These are phyloP conservation scores for Bombus balteatus DNA, from an alignment of 1,140 invertebrate species.

Conservation along the genomic window DNA sequence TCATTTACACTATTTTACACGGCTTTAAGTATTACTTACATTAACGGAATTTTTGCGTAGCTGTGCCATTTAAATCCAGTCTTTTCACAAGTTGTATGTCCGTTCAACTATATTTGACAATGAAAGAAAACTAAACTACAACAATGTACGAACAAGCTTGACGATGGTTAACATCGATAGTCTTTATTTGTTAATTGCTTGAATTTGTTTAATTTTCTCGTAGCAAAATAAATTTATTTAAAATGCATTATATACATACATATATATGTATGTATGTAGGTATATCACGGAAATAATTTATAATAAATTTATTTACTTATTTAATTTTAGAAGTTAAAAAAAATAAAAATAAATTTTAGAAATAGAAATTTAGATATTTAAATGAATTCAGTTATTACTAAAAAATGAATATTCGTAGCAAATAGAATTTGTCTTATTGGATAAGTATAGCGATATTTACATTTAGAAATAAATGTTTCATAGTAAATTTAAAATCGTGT, in stretches of 20 bases:
- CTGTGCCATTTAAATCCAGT: conserved; percentile 44
- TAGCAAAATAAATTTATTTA: not conserved
- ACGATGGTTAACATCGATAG: not conserved
- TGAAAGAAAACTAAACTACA: not conserved
- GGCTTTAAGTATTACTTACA: not conserved
- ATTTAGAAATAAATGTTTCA: not conserved
- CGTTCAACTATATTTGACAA: not conserved
- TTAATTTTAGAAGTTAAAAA: no score
- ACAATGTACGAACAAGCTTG: not conserved
- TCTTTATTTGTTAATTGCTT: no score
- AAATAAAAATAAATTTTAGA: no score
- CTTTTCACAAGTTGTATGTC: not conserved
- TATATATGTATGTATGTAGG: no score
- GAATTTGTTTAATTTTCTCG: no score
- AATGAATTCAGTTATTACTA: no score
- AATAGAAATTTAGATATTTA: no score
- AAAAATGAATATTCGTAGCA: no score
- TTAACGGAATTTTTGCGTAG: conserved; percentile 48
- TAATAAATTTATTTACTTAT: no score
- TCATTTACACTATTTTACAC: conserved; percentile 21
- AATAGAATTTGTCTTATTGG: not conserved
- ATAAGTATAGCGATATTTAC: no score
- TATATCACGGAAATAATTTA: no score
- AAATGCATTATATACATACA: no score
- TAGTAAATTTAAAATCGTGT: not conserved